Conservation (phyloP, 2,797 vertebrate genomes). For the Phoxinus dragarum region DNA sequence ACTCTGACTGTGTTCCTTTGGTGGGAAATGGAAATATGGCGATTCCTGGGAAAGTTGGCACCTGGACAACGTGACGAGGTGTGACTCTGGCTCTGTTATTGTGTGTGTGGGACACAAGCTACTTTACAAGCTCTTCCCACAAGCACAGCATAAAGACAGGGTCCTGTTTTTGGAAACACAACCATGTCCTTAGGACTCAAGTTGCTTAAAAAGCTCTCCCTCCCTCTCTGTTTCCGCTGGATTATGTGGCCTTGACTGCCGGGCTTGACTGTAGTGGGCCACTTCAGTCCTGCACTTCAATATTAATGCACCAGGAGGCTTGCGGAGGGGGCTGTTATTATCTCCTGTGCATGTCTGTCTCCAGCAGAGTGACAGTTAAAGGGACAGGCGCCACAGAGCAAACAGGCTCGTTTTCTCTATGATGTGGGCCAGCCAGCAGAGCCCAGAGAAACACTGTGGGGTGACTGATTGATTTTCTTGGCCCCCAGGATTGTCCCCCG, state of each 20-base stretch:
- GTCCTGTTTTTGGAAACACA: slow-evolving; percentile 43
- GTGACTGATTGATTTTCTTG: slow-evolving; percentile 51
- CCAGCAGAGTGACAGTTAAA: slow-evolving; percentile 44
- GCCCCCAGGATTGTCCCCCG: slow-evolving; percentile 19
- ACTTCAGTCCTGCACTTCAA: slow-evolving; percentile 42
- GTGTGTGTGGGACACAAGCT: slow-evolving; percentile 38
- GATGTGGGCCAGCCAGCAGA: slow-evolving; percentile 17
- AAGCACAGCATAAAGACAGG: slow-evolving; percentile 31
- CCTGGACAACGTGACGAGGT: slow-evolving; percentile 18
- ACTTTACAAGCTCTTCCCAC: slow-evolving; percentile 52
- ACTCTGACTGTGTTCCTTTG: not conserved
- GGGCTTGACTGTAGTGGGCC: slow-evolving; percentile 45
- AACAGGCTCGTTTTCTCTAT: not conserved
- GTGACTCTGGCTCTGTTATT: slow-evolving; percentile 35
- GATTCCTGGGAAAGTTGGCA: slow-evolving; percentile 36
- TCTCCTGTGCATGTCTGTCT: slow-evolving; percentile 20
- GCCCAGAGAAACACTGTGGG: slow-evolving; percentile 45
- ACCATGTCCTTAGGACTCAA: slow-evolving; percentile 37
- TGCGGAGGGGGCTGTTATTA: slow-evolving; percentile 42
- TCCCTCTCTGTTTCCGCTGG: slow-evolving; percentile 31
- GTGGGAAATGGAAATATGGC: not conserved
- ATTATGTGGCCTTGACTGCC: slow-evolving; percentile 37
- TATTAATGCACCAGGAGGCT: slow-evolving; percentile 52
- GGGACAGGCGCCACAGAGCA: slow-evolving; percentile 36
- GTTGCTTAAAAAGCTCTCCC: slow-evolving; percentile 27